A percentile compares a stretch with the other conserved stretches of the same genome.
Evolutionary conservation across 2,888 invertebrate genomes (phyloP).

Genomic region (Dynastes hyllus): DNA sequence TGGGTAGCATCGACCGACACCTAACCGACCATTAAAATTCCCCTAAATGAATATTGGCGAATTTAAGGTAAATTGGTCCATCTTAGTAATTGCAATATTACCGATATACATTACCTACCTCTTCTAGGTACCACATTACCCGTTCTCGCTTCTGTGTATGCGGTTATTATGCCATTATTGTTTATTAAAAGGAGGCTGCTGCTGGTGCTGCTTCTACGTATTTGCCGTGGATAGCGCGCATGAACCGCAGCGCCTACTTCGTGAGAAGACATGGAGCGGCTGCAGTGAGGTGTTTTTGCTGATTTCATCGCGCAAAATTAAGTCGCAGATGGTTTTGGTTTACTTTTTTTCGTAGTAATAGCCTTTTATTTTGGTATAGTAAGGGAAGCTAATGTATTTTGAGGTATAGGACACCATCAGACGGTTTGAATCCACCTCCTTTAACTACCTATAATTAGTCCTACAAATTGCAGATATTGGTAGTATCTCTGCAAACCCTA

Average conservation of each 20-base stretch:
- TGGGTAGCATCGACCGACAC: slow-evolving; percentile 27
- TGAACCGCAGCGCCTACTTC: no score
- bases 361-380: not conserved
- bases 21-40: slow-evolving; percentile 49
- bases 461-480: no score
- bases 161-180: slow-evolving; percentile 43
- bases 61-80: slow-evolving; percentile 48
- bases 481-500: no score
- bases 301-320: slow-evolving; percentile 29
- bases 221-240: not conserved
- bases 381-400: no score
- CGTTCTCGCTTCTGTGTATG: not conserved
- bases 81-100: slow-evolving; percentile 50
- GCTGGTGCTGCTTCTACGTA: no score
- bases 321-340: slow-evolving; percentile 9
- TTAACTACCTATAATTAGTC: no score
- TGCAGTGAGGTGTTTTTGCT: slow-evolving; percentile 7
- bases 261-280: no score
- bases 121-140: slow-evolving; percentile 14
- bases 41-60: slow-evolving; percentile 50
- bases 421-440: no score
- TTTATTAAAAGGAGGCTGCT: slow-evolving; percentile 31
- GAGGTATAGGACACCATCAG: no score
- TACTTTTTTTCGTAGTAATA: not conserved
- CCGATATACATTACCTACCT: slow-evolving; percentile 50